Conservation (phyloP, 2,113 vertebrate species). For the Meleagris gallopavo region DNA sequence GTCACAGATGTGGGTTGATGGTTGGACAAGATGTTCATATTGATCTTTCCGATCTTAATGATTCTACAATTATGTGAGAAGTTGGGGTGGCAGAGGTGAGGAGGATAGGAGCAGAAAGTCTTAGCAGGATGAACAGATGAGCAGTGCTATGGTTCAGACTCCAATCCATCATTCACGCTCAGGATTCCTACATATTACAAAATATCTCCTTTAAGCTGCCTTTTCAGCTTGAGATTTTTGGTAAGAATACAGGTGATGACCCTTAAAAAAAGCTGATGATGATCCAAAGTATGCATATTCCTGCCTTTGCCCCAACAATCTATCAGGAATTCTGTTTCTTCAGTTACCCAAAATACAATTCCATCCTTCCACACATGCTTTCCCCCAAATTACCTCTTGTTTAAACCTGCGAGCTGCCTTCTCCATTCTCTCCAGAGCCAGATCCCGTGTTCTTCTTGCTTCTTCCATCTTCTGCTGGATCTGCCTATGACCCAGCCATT, state of each 20-base stretch:
- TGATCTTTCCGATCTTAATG: too few relatives aligned
- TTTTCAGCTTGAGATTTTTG: not conserved
- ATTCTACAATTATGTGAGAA: too few relatives aligned
- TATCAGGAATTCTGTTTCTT: not conserved
- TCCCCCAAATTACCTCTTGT: slow-evolving; percentile 29
- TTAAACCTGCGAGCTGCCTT: slow-evolving; percentile 7
- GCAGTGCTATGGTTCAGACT: not conserved
- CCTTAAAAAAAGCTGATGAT: not conserved
- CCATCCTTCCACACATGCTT: not conserved
- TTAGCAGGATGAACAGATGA: not conserved
- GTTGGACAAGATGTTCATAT: too few relatives aligned
- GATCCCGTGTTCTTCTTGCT: not conserved
- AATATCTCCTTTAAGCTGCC: not conserved
- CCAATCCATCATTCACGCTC: not conserved
- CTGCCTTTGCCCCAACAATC: not conserved
- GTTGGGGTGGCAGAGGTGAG: not conserved
- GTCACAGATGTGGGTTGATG: too few relatives aligned
- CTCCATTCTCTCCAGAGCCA: slow-evolving; percentile 54
- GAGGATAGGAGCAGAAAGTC: not conserved
- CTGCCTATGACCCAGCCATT: not conserved
- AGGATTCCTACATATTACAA: not conserved
- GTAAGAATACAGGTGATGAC: not conserved
- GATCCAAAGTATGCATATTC: rapidly evolving
- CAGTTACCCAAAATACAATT: not conserved
- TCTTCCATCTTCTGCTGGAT: slow-evolving; percentile 57